phyloP scores from a whole-genome alignment of 1,140 invertebrate species.

The Saxidomus purpurata region DNA sequence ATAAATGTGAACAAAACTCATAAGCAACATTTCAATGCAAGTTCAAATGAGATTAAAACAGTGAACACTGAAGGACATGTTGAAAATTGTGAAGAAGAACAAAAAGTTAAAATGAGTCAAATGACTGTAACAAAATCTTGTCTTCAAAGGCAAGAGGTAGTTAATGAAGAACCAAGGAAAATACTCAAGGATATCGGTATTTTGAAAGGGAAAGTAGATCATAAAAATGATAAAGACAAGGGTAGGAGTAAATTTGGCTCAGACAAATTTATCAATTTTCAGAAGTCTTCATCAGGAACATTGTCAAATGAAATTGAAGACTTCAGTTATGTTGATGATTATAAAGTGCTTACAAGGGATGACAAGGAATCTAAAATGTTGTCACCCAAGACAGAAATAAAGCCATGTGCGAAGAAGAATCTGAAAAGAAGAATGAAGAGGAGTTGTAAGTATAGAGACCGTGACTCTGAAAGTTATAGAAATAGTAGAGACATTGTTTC shows the following conservation, averaged over 20 bases:
- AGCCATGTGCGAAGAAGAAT: conserved; percentile 12
- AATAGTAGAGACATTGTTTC: background rate
- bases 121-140: background rate
- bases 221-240: background rate
- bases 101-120: background rate
- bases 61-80: background rate
- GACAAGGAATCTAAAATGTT: background rate
- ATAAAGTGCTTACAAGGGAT: conserved; percentile 38
- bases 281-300: conserved; percentile 15
- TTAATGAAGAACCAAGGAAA: background rate
- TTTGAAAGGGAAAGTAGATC: background rate
- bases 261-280: background rate
- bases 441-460: conserved; percentile 47
- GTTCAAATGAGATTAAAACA: background rate
- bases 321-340: conserved; percentile 34
- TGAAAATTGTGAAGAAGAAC: background rate
- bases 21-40: background rate
- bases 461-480: conserved; percentile 3
- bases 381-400: background rate
- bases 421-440: background rate
- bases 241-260: background rate
- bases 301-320: conserved; percentile 46
- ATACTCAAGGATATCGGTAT: background rate
- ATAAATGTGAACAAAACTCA: background rate
- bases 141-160: background rate